These are phyloP conservation scores for Omphaloscelis lunosa DNA, from an alignment of 2,888 invertebrate species.

Conservation along the genomic window DNA sequence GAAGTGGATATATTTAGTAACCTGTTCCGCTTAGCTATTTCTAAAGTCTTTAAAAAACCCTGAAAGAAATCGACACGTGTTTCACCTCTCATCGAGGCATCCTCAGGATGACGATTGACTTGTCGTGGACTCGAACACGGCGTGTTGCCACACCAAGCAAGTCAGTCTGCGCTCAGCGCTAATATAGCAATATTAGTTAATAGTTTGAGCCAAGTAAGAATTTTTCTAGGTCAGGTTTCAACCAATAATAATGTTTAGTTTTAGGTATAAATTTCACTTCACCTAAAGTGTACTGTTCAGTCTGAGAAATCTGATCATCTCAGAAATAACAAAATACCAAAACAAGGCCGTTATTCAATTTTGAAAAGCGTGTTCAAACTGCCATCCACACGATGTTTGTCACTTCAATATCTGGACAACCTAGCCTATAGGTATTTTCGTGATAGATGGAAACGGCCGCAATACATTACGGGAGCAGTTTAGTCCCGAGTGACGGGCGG, in stretches of 20 bases:
- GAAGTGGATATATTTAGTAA: too few species aligned
- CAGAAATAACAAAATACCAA: background rate
- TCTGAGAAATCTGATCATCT: background rate
- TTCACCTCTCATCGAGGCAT: too few species aligned
- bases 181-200: too few species aligned
- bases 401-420: slow-evolving; percentile 48
- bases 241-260: background rate
- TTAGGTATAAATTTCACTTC: background rate
- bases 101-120: too few species aligned
- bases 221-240: background rate
- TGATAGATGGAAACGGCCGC: slow-evolving; percentile 77
- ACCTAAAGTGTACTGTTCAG: background rate
- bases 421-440: slow-evolving; percentile 71
- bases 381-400: slow-evolving; percentile 25
- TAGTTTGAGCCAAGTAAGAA: background rate
- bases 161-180: too few species aligned
- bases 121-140: too few species aligned
- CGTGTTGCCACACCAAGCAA: too few species aligned
- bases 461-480: slow-evolving; percentile 79
- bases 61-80: too few species aligned
- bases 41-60: too few species aligned
- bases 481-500: slow-evolving; percentile 68
- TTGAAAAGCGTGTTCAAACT: slow-evolving; percentile 2
- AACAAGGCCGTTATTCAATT: background rate
- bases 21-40: too few species aligned